phyloP scores from a whole-genome alignment of 1,140 invertebrate genomes.

The Drosophila mojavensis region DNA sequence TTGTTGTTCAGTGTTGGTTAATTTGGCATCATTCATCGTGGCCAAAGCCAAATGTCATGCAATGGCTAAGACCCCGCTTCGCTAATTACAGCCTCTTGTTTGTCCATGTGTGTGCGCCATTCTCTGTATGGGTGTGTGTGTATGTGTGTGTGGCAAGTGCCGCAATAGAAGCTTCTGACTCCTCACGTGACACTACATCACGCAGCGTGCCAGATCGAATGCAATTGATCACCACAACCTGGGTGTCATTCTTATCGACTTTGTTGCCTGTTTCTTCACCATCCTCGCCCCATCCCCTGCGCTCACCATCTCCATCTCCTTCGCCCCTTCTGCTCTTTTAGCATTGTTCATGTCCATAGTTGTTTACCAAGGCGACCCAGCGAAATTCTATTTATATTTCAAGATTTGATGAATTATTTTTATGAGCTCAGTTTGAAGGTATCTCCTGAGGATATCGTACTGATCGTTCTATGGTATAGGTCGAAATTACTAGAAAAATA shows the following conservation, averaged over 20 bases:
- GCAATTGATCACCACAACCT: conserved; percentile 58
- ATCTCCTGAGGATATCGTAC: background rate
- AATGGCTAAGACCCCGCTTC: conserved; percentile 50
- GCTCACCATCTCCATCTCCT: background rate
- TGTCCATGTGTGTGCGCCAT: background rate
- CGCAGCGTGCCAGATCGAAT: conserved; percentile 39
- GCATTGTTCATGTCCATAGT: background rate
- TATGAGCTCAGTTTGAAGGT: background rate
- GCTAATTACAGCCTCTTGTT: conserved; percentile 73
- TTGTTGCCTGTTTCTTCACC: conserved; percentile 2
- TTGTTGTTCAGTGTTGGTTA: conserved; percentile 12
- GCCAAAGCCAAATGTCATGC: conserved; percentile 71
- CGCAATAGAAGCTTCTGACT: conserved; percentile 38
- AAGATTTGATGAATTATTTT: background rate
- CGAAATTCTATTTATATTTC: background rate
- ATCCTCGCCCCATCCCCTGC: background rate
- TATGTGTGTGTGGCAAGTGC: conserved; percentile 11
- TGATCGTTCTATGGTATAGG: too few relatives aligned
- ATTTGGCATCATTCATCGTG: conserved; percentile 75
- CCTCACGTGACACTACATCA: conserved; percentile 56
- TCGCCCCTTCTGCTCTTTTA: background rate
- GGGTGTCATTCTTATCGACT: conserved; percentile 18
- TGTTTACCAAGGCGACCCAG: background rate
- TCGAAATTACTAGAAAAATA: too few relatives aligned
- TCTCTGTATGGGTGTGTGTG: background rate